Conservation (phyloP, 2,113 vertebrate genomes). For the Suricata suricatta region DNA sequence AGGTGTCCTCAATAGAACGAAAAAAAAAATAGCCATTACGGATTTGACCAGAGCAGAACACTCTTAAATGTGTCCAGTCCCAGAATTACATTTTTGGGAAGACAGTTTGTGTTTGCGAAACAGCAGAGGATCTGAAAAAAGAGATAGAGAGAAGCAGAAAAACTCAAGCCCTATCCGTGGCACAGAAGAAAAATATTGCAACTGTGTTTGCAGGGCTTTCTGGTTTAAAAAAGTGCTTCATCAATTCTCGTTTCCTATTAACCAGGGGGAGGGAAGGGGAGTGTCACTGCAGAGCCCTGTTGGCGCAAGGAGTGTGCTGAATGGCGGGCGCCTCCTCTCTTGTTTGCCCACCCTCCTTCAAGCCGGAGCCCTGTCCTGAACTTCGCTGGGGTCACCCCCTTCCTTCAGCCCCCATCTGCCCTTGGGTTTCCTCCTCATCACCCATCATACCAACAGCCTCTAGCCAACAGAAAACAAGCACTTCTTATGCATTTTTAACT, state of each 20-base stretch:
- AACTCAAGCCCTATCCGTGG: not conserved
- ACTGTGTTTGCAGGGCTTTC: constrained; percentile 58
- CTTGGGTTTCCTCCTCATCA: not conserved
- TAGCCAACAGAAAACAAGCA: not conserved
- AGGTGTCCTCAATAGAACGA: constrained; percentile 53
- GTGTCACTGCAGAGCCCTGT: not conserved
- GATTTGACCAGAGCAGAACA: constrained; percentile 45
- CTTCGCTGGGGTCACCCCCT: not conserved
- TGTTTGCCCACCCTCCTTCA: not conserved
- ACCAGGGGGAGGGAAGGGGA: not conserved
- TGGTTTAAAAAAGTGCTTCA: constrained; percentile 57
- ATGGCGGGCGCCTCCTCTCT: not conserved
- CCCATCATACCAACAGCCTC: not conserved
- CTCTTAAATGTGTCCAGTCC: constrained; percentile 53
- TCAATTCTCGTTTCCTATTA: not conserved
- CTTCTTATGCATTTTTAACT: not conserved
- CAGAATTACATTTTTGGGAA: constrained; percentile 61
- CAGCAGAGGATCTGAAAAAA: not conserved
- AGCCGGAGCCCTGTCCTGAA: not conserved
- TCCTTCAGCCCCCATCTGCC: not conserved
- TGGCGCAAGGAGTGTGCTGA: not conserved
- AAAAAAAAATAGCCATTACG: constrained; percentile 45
- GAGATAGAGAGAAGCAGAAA: not conserved
- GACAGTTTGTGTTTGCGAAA: constrained; percentile 38
- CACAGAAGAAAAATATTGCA: constrained; percentile 48